Evolutionary conservation across 2,888 invertebrate genomes (phyloP).

Genomic region (Smittia sp.): DNA sequence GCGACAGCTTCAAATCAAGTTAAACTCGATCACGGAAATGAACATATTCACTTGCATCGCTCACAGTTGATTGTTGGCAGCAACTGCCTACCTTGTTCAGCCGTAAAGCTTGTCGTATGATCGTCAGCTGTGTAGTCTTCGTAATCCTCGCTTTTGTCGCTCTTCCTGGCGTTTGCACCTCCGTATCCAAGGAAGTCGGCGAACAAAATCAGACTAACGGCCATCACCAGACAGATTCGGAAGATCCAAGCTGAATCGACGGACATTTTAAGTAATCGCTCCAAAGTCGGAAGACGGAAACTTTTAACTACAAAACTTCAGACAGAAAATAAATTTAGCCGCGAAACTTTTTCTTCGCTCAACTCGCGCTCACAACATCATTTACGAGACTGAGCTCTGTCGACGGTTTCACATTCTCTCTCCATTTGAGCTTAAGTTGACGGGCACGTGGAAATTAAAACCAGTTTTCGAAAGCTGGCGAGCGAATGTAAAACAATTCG

Average conservation of each 20-base stretch:
- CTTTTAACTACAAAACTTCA: not conserved
- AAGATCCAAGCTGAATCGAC: conserved; percentile 54
- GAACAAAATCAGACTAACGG: conserved; percentile 51
- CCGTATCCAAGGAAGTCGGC: conserved; percentile 53
- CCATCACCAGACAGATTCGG: conserved; percentile 51
- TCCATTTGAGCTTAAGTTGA: not conserved
- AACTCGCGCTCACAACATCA: conserved; percentile 34
- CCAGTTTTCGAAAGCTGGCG: conserved; percentile 14
- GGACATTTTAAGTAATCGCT: conserved; percentile 11
- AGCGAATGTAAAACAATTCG: not conserved
- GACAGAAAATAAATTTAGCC: too few species aligned
- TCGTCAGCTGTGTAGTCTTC: not conserved
- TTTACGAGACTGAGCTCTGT: conserved; percentile 11
- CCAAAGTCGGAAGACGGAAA: not conserved
- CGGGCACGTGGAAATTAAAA: not conserved
- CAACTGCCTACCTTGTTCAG: too few species aligned
- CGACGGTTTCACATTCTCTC: conserved; percentile 9
- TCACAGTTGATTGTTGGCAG: too few species aligned
- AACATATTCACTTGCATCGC: too few species aligned
- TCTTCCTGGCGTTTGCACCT: conserved; percentile 49
- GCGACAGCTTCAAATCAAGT: not conserved
- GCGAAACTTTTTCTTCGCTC: not conserved
- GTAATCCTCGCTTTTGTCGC: conserved; percentile 33
- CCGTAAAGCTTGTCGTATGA: not conserved
- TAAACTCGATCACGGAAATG: not conserved